phyloP scores from a whole-genome alignment of 2,888 invertebrate genomes.

The Polia nebulosa region DNA sequence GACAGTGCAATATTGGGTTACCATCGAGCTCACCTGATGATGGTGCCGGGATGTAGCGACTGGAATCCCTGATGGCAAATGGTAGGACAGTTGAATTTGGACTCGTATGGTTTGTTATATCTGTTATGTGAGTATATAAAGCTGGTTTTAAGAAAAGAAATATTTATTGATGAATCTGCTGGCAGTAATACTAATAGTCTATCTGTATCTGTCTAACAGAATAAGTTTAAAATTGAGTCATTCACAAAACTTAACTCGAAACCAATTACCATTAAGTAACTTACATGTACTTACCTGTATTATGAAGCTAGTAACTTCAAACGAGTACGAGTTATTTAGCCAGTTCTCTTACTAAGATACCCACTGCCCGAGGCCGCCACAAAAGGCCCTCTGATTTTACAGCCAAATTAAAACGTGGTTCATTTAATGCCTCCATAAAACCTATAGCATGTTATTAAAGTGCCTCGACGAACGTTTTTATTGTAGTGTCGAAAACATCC shows the following conservation, averaged over 20 bases:
- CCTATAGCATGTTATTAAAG: conserved; percentile 76
- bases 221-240: conserved; percentile 11
- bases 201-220: background rate
- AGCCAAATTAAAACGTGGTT: conserved; percentile 77
- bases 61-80: no score
- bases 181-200: background rate
- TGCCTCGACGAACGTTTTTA: conserved; percentile 70
- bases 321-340: conserved; percentile 27
- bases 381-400: conserved; percentile 71
- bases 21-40: no score
- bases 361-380: conserved; percentile 37
- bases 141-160: no score
- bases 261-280: background rate
- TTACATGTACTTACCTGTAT: background rate
- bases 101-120: no score
- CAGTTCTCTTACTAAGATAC: conserved; percentile 11
- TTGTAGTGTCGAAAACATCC: conserved; percentile 65
- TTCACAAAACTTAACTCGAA: background rate
- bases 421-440: conserved; percentile 79
- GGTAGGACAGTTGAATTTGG: no score
- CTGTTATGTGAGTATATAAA: no score
- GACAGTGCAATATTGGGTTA: no score
- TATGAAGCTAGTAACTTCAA: background rate
- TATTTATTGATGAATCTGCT: no score
- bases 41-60: no score